These are phyloP conservation scores for Eupeodes corollae DNA, from an alignment of 1,140 invertebrate genomes.

Conservation along the genomic window DNA sequence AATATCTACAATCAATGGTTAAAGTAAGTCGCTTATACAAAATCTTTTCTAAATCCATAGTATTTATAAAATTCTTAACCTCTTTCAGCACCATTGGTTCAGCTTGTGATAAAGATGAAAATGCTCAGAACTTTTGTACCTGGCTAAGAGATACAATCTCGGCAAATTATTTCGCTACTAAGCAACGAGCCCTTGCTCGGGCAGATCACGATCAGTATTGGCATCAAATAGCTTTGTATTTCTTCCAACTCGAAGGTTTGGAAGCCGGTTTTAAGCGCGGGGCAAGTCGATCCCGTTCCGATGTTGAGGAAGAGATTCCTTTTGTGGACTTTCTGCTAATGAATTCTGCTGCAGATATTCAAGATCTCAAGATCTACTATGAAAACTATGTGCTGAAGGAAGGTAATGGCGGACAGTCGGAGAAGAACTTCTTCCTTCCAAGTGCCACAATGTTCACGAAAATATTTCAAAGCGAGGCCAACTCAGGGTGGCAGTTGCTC, in stretches of 20 bases:
- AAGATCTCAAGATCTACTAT: conserved; percentile 44
- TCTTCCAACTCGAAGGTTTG: conserved; percentile 57
- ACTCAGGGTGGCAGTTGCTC: conserved; percentile 25
- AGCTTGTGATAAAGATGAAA: conserved; percentile 53
- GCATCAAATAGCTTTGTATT: conserved; percentile 56
- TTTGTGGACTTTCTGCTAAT: conserved; percentile 58
- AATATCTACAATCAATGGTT: conserved; percentile 70
- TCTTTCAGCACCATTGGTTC: conserved; percentile 47
- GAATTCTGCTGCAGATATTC: conserved; percentile 65
- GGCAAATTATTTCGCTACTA: conserved; percentile 54
- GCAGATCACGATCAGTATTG: conserved; percentile 47
- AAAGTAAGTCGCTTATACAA: conserved; percentile 25
- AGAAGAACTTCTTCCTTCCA: conserved; percentile 29
- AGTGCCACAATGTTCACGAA: conserved; percentile 32
- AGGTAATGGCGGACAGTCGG: neutral
- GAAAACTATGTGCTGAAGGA: conserved; percentile 29
- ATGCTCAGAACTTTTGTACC: conserved; percentile 29
- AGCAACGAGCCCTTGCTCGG: conserved; percentile 53
- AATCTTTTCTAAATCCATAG: neutral
- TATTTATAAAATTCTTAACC: neutral
- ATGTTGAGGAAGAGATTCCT: conserved; percentile 44
- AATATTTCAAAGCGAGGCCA: conserved; percentile 17
- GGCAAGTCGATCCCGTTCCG: conserved; percentile 48
- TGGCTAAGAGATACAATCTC: conserved; percentile 28
- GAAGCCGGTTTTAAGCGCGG: conserved; percentile 56